Evolutionary conservation across 2,888 invertebrate genomes (phyloP).

Genomic region (Brenthis ino): DNA sequence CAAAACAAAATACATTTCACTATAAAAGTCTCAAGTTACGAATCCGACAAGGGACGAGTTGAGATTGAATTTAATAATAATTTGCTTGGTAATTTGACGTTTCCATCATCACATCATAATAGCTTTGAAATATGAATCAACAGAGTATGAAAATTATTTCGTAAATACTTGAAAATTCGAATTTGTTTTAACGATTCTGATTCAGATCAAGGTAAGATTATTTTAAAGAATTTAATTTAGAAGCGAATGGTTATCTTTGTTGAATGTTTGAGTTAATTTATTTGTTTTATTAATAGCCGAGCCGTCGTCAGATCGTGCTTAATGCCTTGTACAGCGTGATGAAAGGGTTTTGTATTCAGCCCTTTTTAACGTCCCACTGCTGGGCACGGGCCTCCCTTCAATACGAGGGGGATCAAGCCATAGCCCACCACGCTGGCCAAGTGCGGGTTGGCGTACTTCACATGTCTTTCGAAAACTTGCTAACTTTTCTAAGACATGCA

Average conservation of each 20-base stretch:
- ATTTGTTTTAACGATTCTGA: not conserved
- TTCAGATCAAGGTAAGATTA: not conserved
- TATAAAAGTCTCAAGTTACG: conserved; percentile 11
- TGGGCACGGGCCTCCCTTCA: no score
- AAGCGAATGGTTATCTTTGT: not conserved
- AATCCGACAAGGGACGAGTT: conserved; percentile 5
- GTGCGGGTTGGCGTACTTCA: no score
- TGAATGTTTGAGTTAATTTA: not conserved
- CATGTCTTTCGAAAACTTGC: no score
- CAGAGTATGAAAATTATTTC: conserved; percentile 5
- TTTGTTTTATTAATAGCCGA: conserved; percentile 12
- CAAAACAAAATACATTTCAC: conserved; percentile 4
- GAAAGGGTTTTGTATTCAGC: not conserved
- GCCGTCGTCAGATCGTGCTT: not conserved
- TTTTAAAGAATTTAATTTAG: not conserved
- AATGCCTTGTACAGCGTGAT: conserved; percentile 4
- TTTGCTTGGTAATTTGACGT: conserved; percentile 12
- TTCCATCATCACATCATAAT: conserved; percentile 12
- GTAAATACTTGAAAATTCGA: not conserved
- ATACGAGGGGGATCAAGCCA: no score
- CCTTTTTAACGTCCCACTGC: no score
- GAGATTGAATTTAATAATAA: conserved; percentile 22
- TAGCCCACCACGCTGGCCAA: no score
- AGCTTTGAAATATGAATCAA: conserved; percentile 16
- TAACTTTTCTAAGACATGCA: no score